phyloP scores from a whole-genome alignment of 1,140 invertebrate species.

The Bombus balteatus region DNA sequence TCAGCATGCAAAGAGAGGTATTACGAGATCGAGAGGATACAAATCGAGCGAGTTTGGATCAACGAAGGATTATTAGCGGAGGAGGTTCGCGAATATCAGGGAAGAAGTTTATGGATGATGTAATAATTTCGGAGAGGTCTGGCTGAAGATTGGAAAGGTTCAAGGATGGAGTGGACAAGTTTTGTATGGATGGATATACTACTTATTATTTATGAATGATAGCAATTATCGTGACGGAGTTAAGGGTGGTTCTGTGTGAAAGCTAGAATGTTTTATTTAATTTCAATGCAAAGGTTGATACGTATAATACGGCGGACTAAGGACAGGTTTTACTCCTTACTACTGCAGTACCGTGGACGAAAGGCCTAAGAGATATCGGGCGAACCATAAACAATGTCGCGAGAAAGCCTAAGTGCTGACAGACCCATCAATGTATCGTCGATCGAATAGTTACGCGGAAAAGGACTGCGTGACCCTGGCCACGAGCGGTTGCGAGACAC shows the following conservation, averaged over 20 bases:
- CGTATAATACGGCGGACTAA: background rate
- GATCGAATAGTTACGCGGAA: too few species aligned
- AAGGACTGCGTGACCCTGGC: too few species aligned
- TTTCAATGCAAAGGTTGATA: background rate
- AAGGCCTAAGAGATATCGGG: too few species aligned
- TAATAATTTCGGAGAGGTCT: background rate
- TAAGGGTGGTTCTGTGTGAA: accelerated
- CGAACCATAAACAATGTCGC: too few species aligned
- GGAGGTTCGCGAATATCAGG: background rate
- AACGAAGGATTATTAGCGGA: slow-evolving; percentile 10
- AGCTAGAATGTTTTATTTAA: background rate
- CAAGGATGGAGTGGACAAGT: too few species aligned
- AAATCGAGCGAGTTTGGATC: slow-evolving; percentile 15
- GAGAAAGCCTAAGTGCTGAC: too few species aligned
- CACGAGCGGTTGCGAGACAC: too few species aligned
- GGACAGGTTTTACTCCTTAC: background rate
- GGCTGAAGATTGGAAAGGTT: background rate
- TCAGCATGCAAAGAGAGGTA: slow-evolving; percentile 3
- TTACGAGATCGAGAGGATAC: background rate
- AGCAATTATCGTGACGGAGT: background rate
- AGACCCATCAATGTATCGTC: too few species aligned
- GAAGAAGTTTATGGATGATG: background rate
- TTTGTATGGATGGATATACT: background rate
- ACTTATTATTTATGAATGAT: background rate
- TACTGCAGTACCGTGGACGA: too few species aligned